phyloP scores from a whole-genome alignment of 35 echinoderm and acorn worm species.

The Heliocidaris tuberculata region DNA sequence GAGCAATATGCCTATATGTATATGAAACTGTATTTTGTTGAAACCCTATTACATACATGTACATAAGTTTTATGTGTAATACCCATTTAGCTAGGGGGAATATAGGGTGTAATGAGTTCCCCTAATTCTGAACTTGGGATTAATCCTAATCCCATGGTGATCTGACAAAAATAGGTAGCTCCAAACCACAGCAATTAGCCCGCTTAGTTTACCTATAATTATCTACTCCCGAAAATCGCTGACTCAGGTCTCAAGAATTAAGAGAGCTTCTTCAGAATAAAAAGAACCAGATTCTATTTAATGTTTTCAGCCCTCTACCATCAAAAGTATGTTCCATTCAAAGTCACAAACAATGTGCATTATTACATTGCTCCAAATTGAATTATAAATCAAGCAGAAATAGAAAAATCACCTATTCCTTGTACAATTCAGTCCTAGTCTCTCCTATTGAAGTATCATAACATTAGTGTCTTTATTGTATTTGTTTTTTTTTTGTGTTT shows the following conservation, averaged over 20 bases:
- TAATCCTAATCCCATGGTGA: background rate
- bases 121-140: background rate
- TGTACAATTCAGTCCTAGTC: no score
- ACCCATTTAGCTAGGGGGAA: no score
- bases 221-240: slow-evolving; percentile 1
- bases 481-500: no score
- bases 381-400: no score
- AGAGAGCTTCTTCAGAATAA: background rate
- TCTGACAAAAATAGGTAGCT: slow-evolving; percentile 3
- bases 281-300: background rate
- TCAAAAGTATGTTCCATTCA: background rate
- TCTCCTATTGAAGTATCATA: no score
- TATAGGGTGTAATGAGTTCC: background rate
- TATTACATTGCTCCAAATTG: no score
- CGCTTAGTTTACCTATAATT: background rate
- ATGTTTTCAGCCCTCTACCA: background rate
- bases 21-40: no score
- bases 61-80: no score
- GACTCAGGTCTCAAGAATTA: background rate
- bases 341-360: no score
- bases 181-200: background rate
- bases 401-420: no score
- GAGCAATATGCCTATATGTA: background rate
- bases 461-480: no score
- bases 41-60: no score